These are phyloP conservation scores for Campopleginae sp. DNA, from an alignment of 2,888 invertebrate genomes.

Conservation along the genomic window DNA sequence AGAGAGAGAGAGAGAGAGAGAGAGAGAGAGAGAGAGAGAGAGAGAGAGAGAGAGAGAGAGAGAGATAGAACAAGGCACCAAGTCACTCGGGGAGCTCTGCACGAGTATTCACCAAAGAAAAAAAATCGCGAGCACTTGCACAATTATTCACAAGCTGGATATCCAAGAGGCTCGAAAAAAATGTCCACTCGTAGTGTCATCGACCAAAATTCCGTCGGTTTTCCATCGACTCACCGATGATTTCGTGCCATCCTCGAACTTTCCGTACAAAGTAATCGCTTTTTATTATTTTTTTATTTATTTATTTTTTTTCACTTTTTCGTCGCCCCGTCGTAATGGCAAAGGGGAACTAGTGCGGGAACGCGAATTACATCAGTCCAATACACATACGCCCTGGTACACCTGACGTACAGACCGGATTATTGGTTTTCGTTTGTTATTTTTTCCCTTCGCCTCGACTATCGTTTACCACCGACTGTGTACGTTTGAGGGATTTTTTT, in stretches of 20 bases:
- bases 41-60: no score
- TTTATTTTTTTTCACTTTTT: no score
- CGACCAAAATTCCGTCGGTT: neutral
- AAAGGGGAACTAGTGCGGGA: conserved; percentile 13
- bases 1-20: conserved; percentile 1
- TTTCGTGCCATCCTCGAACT: conserved; percentile 11
- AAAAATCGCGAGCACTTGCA: conserved; percentile 5
- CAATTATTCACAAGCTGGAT: conserved; percentile 17
- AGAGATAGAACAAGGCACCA: conserved; percentile 26
- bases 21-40: conserved; percentile 29
- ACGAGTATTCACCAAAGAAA: conserved; percentile 9
- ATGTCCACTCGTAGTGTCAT: neutral
- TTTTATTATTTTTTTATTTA: no score
- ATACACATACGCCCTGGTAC: neutral
- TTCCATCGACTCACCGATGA: conserved; percentile 19
- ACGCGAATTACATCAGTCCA: conserved; percentile 39
- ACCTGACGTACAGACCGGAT: conserved; percentile 26
- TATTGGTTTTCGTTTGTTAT: conserved; percentile 46
- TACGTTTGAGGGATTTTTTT: conserved; percentile 11
- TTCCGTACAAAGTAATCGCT: neutral
- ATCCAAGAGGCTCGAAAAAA: neutral
- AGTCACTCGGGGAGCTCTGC: conserved; percentile 31
- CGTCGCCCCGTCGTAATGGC: neutral
- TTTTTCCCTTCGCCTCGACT: neutral
- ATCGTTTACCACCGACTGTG: neutral